phyloP scores from a whole-genome alignment of 2,888 invertebrate genomes.

The Serripes groenlandicus region DNA sequence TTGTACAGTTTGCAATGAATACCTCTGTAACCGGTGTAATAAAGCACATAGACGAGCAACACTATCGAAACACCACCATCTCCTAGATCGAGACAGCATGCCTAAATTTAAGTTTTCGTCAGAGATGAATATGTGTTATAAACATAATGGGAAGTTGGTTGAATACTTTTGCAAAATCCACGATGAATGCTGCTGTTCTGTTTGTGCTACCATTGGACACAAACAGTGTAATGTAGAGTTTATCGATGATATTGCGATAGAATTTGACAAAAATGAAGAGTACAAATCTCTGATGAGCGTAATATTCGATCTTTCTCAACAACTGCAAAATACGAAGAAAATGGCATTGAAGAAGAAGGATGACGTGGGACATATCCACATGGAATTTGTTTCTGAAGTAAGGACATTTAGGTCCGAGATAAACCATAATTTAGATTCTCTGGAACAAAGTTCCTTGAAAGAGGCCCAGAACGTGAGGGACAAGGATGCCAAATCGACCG shows the following conservation, averaged over 20 bases:
- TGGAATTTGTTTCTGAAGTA: neutral
- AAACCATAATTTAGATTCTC: neutral
- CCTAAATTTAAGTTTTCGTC: neutral
- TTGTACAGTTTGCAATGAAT: neutral
- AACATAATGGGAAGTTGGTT: neutral
- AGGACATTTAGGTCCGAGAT: neutral
- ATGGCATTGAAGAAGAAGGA: neutral
- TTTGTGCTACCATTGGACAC: neutral
- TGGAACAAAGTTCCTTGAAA: neutral
- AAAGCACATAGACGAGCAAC: conserved; percentile 1
- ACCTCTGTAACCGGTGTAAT: neutral
- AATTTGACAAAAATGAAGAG: neutral
- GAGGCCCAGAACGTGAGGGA: neutral
- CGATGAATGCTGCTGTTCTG: neutral
- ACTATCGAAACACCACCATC: neutral
- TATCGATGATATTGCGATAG: neutral
- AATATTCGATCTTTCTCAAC: neutral
- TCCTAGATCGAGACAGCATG: neutral
- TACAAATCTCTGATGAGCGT: neutral
- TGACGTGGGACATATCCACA: neutral
- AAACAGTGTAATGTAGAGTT: neutral
- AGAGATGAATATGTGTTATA: neutral
- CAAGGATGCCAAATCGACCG: neutral
- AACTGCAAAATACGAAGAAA: neutral
- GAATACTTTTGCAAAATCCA: neutral